Base-by-base conservation (phyloP, 2,113 vertebrate genomes). In the Abramis brama region DNA sequence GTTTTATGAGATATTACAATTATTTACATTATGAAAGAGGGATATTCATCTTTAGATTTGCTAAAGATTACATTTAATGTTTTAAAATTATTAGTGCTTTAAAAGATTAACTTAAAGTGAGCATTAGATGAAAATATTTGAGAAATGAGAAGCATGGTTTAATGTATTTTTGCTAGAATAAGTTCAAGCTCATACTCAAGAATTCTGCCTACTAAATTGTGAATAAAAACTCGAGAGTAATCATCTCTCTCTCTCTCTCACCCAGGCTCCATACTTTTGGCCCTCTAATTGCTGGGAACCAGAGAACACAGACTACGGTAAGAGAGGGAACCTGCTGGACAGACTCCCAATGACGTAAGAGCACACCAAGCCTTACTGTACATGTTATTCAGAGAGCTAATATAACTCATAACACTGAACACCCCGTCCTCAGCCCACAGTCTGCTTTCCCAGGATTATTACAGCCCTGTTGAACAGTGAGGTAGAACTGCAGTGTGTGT, bases 241-340 rank as follows among this genome's bases (percentile, higher is more conserved):
- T 64, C 3, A 27, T 66, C 27, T 27, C 33, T 79, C 21, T 57
- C 0, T 57, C 7, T 84, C 21, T 59, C 66, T 91, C 89, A 90
- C 88, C 60, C 90, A 97, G 96, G 96, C 96, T 89, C 96, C 96
- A 23, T 88, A 86, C 66, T 88, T 86, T 76, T 88, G 87, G 87
- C 85, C 85, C 0, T 88, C 87, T 10, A 88, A 88, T 59, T 88
- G 87, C 77, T 88, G 87, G 87, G 87, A 88, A 70, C 87, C 87
- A 2, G 87, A 88, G 52, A 88, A 88, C 80, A 86, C 87, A 50
- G 87, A 88, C 82, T 88, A 88, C 0, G 87, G 87, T 88, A 83
- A 86, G 87, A 47, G 55, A 33, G 15, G 25, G 68, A 10, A 7
- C 68, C 50, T 77, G 33, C 81, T 73, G 81, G 47, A 36, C 60